These are phyloP conservation scores for Andrena minutula DNA, from an alignment of 2,888 invertebrate species.

Conservation along the genomic window DNA sequence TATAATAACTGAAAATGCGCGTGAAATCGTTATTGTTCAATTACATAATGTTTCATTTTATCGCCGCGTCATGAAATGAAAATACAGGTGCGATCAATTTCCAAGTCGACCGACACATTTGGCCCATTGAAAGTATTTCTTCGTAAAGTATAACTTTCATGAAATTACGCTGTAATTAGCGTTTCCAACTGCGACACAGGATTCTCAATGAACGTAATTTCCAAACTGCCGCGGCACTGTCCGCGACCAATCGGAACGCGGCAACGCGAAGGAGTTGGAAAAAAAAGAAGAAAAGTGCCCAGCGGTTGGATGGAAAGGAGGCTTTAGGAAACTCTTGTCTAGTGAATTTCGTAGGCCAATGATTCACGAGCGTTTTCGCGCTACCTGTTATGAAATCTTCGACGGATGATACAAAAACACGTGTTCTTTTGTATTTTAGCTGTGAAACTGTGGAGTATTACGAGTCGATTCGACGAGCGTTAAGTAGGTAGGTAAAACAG, in stretches of 20 bases:
- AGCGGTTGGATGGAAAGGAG: conserved; percentile 26
- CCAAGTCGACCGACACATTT: not conserved
- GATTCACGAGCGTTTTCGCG: conserved; percentile 75
- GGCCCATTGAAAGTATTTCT: too few relatives aligned
- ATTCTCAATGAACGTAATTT: conserved; percentile 2
- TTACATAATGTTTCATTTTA: not conserved
- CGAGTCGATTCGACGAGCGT: conserved; percentile 17
- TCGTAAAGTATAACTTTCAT: not conserved
- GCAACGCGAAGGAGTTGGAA: not conserved
- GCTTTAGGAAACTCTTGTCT: conserved; percentile 47
- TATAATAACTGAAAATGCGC: not conserved
- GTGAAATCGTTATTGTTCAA: conserved; percentile 3
- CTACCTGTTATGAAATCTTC: conserved; percentile 76
- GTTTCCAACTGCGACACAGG: too few relatives aligned
- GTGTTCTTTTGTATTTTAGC: conserved; percentile 67
- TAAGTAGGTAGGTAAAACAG: conserved; percentile 20
- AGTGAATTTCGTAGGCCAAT: conserved; percentile 67
- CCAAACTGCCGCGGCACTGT: not conserved
- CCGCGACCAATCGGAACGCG: not conserved
- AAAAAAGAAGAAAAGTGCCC: not conserved
- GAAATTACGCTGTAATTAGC: not conserved
- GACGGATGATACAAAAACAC: conserved; percentile 73
- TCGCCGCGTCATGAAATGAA: not conserved
- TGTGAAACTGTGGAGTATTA: conserved; percentile 35
- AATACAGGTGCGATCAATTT: not conserved